phyloP scores from a whole-genome alignment of 2,113 vertebrate species.

The Nematolebias whitei region DNA sequence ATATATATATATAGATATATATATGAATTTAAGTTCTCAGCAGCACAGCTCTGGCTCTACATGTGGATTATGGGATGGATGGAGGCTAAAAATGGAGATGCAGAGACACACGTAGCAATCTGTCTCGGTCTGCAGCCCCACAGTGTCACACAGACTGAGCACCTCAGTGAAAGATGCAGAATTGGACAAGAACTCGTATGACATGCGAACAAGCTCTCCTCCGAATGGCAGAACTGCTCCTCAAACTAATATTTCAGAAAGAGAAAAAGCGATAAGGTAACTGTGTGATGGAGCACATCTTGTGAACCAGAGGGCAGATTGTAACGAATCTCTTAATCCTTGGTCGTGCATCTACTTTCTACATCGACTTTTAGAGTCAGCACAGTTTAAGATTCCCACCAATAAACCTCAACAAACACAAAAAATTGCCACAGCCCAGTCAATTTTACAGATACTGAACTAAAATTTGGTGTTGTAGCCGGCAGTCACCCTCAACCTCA shows the following conservation, averaged over 20 bases:
- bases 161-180: slow-evolving; percentile 34
- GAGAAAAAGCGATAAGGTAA: too few relatives aligned
- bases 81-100: slow-evolving; percentile 58
- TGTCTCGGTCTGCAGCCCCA: slow-evolving; percentile 53
- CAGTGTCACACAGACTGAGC: slow-evolving; percentile 46
- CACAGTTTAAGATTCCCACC: too few relatives aligned
- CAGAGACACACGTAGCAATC: slow-evolving; percentile 28
- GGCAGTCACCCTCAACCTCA: too few relatives aligned
- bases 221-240: slow-evolving; percentile 1
- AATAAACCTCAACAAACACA: slow-evolving; percentile 5
- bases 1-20: too few relatives aligned
- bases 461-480: too few relatives aligned
- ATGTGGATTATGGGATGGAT: slow-evolving; percentile 50
- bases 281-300: too few relatives aligned
- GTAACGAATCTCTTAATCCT: too few relatives aligned
- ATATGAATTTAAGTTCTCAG: slow-evolving; percentile 2
- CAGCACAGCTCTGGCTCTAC: not conserved
- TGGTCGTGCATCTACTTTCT: too few relatives aligned
- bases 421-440: too few relatives aligned
- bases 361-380: too few relatives aligned
- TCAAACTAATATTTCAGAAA: slow-evolving; percentile 8
- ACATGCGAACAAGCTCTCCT: slow-evolving; percentile 5
- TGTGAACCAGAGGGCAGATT: too few relatives aligned
- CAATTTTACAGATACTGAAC: too few relatives aligned
- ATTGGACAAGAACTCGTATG: slow-evolving; percentile 33